Conservation (phyloP, 2,888 invertebrate species). For the Drosophila quinaria region DNA sequence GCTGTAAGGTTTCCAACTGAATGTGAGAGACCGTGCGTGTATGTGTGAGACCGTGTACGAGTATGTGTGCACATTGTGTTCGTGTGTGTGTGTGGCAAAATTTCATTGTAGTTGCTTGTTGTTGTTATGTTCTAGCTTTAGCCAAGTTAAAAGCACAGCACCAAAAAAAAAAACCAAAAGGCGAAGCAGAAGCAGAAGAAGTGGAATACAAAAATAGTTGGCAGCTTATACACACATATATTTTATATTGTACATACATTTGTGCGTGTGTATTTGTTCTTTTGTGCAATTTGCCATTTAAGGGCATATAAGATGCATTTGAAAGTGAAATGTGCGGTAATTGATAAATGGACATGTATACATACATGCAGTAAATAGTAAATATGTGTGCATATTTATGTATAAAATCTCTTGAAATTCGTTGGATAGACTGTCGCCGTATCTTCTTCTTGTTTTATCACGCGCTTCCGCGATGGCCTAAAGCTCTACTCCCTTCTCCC, state of each 20-base stretch:
- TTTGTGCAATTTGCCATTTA: conserved; percentile 60
- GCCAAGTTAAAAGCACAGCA: conserved; percentile 72
- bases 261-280: conserved; percentile 50
- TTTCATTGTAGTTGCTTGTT: conserved; percentile 65
- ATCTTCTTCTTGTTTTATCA: conserved; percentile 39
- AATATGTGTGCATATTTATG: conserved; percentile 6
- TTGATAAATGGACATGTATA: conserved; percentile 17
- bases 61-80: conserved; percentile 24
- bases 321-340: conserved; percentile 68
- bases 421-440: conserved; percentile 22
- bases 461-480: conserved; percentile 52
- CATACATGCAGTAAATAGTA: no score
- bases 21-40: conserved; percentile 41
- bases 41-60: conserved; percentile 20
- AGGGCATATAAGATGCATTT: conserved; percentile 58
- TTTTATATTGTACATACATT: conserved; percentile 5
- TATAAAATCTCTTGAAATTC: conserved; percentile 41
- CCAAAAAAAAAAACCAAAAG: conserved; percentile 50
- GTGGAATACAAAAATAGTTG: conserved; percentile 50
- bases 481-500: conserved; percentile 35
- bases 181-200: conserved; percentile 52
- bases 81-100: conserved; percentile 57
- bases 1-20: conserved; percentile 72
- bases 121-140: conserved; percentile 77
- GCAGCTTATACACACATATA: conserved; percentile 8